These are phyloP conservation scores for Lucifuga dentata DNA, from an alignment of 2,113 vertebrate genomes.

Conservation along the genomic window DNA sequence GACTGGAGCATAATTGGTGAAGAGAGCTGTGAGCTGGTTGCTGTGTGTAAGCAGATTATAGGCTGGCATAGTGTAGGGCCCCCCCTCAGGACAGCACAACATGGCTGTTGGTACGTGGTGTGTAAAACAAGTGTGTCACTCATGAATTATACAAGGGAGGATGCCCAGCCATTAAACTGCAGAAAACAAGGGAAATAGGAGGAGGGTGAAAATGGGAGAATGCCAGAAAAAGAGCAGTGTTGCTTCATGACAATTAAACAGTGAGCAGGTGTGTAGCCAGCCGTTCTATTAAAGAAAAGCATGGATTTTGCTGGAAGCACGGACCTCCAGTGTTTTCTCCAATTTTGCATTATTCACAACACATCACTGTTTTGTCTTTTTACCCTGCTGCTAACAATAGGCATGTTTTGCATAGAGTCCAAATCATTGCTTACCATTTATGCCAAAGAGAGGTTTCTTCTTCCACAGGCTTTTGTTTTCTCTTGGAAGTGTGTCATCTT, in stretches of 20 bases:
- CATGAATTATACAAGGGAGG: conserved; percentile 76
- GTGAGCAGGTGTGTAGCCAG: conserved; percentile 56
- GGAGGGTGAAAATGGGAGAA: conserved; percentile 43
- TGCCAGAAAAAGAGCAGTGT: conserved; percentile 14
- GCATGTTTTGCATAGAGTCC: conserved; percentile 47
- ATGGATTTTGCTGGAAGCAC: conserved; percentile 35
- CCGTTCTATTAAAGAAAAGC: conserved; percentile 9
- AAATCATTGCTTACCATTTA: conserved; percentile 59
- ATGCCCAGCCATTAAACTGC: conserved; percentile 68
- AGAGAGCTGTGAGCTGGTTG: conserved; percentile 65
- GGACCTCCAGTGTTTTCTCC: conserved; percentile 8
- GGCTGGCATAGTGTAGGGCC: conserved; percentile 67
- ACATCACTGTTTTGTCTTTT: conserved; percentile 42
- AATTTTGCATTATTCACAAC: conserved; percentile 52
- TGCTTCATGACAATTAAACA: conserved; percentile 60
- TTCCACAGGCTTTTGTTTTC: conserved; percentile 54
- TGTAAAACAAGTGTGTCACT: conserved; percentile 78
- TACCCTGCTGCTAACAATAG: conserved; percentile 47
- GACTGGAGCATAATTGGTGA: conserved; percentile 75
- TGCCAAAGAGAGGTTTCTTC: conserved; percentile 48
- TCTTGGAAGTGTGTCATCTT: conserved; percentile 54
- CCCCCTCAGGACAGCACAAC: conserved; percentile 69
- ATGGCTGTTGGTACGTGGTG: conserved; percentile 72
- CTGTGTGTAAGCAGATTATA: conserved; percentile 76
- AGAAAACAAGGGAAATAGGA: conserved; percentile 49